Base-by-base conservation (phyloP, 2,888 invertebrate genomes). In the Homarus gammarus region DNA sequence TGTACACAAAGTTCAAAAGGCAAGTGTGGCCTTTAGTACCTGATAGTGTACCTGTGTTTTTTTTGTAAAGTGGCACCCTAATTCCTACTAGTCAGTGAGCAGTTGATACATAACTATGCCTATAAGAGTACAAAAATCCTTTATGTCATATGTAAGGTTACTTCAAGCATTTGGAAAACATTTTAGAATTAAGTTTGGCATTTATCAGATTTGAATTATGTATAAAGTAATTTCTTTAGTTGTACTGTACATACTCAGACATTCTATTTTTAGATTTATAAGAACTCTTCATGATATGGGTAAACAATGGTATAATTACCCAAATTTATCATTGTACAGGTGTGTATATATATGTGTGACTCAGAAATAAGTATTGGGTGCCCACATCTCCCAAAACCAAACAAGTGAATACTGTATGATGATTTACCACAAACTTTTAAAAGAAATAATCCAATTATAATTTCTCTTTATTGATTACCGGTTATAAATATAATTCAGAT, bases 101-200 rank as follows among this genome's bases (percentile, higher is more conserved):
- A 72, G 72, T 83, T 72, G 72, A 72, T 83, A 51, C 72, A 51
- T 72, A 72, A 72, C 83, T 83, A 83, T 72, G 83, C 83, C 83
- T 72, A 49, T 83, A 33, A 83, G 51, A 83, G 83, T 83, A 83
- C 83, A 83, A 83, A 83, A 40, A 49, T 83, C 27, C 33, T 72
- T 72, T 70, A 83, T 68, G 36, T 72, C 49, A 79, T 36, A 38
- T 83, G 44, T 73, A 36, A 51, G 44, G 22, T 15, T 22, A 49
- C 22, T 12, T 33, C 31, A 27, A 51, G 31, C 15, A 51, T 36
- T 49, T 51, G 27, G 72, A 83, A 44, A 82, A 70, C 31, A 68
- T 40, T 82, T n/a, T 27, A 72, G 22, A 44, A 27, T 40, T 49
- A 38, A 49, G 51, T 72, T 40, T 36, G 70, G 36, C 18, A 72